These are phyloP conservation scores for Tamias sibiricus DNA, from an alignment of 2,113 vertebrate genomes.

Conservation along the genomic window DNA sequence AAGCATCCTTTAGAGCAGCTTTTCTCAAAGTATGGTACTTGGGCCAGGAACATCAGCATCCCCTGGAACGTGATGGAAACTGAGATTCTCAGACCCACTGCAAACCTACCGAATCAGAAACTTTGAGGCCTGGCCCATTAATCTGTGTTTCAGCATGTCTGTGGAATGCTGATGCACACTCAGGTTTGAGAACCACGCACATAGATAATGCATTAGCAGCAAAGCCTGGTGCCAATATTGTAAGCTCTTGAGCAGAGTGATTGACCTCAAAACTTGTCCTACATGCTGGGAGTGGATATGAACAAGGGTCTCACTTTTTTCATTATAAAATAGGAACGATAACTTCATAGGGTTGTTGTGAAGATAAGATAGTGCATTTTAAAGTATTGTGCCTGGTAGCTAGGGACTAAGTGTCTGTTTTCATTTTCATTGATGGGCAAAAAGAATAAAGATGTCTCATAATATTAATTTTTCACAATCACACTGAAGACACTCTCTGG, in stretches of 20 bases:
- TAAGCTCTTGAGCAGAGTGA: neutral
- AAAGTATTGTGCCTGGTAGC: neutral
- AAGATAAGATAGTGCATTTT: neutral
- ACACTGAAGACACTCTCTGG: neutral
- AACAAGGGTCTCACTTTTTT: neutral
- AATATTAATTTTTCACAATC: neutral
- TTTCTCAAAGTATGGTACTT: neutral
- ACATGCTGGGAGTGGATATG: neutral
- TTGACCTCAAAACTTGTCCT: neutral
- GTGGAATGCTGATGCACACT: neutral
- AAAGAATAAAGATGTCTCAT: neutral
- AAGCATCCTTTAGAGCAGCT: neutral
- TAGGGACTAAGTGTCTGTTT: neutral
- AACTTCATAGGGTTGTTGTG: neutral
- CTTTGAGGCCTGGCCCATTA: neutral
- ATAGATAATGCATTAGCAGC: neutral
- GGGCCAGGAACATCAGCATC: no score
- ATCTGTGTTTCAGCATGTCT: neutral
- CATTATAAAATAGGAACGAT: no score
- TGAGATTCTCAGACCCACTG: neutral
- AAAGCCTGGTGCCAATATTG: neutral
- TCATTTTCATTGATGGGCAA: neutral
- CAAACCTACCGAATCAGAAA: neutral
- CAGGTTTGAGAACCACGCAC: neutral
- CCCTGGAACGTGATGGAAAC: neutral